Evolutionary conservation across 2,888 invertebrate genomes (phyloP).

Genomic region (Pachymerium ferrugineum): DNA sequence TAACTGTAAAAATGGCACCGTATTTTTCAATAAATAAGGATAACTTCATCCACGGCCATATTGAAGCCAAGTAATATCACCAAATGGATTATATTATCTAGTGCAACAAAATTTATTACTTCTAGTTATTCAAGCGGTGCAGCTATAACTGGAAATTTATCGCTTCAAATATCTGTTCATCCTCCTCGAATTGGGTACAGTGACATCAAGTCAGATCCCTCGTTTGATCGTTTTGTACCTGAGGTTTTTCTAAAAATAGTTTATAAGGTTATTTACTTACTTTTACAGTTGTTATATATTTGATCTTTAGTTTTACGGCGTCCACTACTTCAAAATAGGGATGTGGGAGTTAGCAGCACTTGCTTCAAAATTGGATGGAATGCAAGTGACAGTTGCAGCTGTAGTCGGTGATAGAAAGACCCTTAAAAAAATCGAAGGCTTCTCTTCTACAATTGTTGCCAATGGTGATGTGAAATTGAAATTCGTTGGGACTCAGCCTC

Average conservation of each 20-base stretch:
- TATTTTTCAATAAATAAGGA: slow-evolving; percentile 88
- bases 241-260: slow-evolving; percentile 1
- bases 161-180: slow-evolving; percentile 69
- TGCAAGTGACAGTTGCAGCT: slow-evolving; percentile 77
- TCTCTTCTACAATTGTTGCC: slow-evolving; percentile 77
- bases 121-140: slow-evolving; percentile 77
- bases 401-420: slow-evolving; percentile 81
- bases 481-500: slow-evolving; percentile 83
- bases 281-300: slow-evolving; percentile 31
- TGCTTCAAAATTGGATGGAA: slow-evolving; percentile 63
- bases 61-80: slow-evolving; percentile 72
- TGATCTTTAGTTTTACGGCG: slow-evolving; percentile 70
- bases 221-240: slow-evolving; percentile 33
- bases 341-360: slow-evolving; percentile 67
- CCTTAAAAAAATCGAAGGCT: slow-evolving; percentile 78
- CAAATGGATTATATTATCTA: background rate
- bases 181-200: slow-evolving; percentile 54
- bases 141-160: slow-evolving; percentile 80
- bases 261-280: background rate
- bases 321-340: slow-evolving; percentile 78
- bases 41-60: slow-evolving; percentile 71
- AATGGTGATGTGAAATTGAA: slow-evolving; percentile 76
- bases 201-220: slow-evolving; percentile 14
- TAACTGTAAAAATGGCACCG: slow-evolving; percentile 68
- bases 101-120: background rate